These are phyloP conservation scores for Laspeyria flexula DNA, from an alignment of 2,888 invertebrate species.

Conservation along the genomic window DNA sequence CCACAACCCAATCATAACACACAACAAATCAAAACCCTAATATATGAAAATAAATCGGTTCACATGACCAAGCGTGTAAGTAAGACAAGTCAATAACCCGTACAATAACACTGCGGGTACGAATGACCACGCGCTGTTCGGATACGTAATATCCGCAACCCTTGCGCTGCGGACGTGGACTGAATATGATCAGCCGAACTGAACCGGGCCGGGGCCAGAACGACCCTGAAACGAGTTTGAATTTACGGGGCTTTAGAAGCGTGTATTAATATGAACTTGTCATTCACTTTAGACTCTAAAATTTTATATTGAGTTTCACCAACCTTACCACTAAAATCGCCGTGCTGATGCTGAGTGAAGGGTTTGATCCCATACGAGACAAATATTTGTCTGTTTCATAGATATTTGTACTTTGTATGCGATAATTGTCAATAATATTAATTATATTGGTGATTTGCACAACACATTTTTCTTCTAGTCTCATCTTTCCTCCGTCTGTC, in stretches of 20 bases:
- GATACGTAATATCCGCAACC: conserved; percentile 45
- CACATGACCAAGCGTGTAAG: conserved; percentile 36
- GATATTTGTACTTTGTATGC: no score
- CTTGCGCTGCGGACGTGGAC: conserved; percentile 37
- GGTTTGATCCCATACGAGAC: no score
- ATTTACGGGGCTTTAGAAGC: background rate
- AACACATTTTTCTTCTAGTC: no score
- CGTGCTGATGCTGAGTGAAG: no score
- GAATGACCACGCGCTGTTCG: conserved; percentile 41
- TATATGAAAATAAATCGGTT: conserved; percentile 26
- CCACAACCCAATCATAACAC: no score
- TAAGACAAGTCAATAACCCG: conserved; percentile 47
- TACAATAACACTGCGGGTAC: conserved; percentile 40
- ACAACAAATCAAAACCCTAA: background rate
- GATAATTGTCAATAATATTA: no score
- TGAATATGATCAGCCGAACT: conserved; percentile 24
- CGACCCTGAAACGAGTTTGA: background rate
- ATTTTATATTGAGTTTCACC: no score
- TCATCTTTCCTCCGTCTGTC: no score
- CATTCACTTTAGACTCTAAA: no score
- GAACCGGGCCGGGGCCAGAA: background rate
- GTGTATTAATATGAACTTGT: background rate
- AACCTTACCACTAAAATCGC: no score
- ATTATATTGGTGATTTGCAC: no score
- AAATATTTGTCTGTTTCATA: no score